A percentile compares a stretch with the other conserved stretches of the same genome.
These are phyloP conservation scores for Ammospiza nelsoni DNA, from an alignment of 2,113 vertebrate genomes.

Conservation along the genomic window DNA sequence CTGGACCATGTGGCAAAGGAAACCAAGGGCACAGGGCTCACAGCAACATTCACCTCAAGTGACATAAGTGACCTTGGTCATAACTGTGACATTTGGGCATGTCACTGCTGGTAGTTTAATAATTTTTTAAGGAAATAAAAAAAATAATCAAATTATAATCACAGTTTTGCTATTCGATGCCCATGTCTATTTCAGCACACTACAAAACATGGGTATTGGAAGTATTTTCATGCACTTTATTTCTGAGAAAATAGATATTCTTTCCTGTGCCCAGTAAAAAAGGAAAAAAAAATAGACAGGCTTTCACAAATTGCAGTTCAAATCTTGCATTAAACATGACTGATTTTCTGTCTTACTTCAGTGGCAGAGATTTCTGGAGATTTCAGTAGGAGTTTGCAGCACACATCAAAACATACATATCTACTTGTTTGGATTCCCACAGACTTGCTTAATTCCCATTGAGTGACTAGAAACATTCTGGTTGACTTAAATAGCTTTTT, in stretches of 20 bases:
- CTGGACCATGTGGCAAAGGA: neutral
- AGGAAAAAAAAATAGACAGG: neutral
- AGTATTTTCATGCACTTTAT: neutral
- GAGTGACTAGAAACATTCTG: neutral
- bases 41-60: neutral
- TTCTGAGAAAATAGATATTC: neutral
- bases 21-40: neutral
- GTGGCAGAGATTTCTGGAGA: neutral
- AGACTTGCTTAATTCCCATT: neutral
- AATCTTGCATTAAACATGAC: neutral
- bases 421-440: neutral
- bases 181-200: neutral
- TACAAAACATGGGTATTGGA: neutral
- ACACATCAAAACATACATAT: neutral
- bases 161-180: neutral
- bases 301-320: neutral
- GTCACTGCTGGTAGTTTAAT: neutral
- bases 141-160: neutral
- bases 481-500: conserved; percentile 39
- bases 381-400: neutral
- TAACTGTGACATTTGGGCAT: neutral
- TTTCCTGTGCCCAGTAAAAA: neutral
- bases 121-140: neutral
- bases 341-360: neutral
- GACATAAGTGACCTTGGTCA: neutral